A percentile compares a stretch with the other conserved stretches of the same genome.
Conservation (phyloP, 1,140 invertebrate species). For the Amphibalanus amphitrite region DNA sequence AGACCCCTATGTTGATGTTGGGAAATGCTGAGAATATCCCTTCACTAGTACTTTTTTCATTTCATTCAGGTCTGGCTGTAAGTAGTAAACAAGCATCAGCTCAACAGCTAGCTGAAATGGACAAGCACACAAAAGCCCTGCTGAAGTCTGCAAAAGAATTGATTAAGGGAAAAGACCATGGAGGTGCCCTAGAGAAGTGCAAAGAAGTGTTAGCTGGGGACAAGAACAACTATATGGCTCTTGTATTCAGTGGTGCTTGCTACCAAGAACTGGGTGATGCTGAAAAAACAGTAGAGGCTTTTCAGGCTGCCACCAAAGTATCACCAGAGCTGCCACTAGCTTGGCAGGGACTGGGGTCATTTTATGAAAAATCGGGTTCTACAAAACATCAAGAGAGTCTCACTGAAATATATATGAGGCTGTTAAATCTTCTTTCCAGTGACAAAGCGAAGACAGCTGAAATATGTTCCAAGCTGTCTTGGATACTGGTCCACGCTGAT, state of each 20-base stretch:
- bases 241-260: neutral
- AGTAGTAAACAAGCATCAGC: too few relatives aligned
- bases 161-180: neutral
- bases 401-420: neutral
- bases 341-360: neutral
- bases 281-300: neutral
- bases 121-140: neutral
- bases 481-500: neutral
- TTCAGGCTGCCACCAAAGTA: neutral
- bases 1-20: too few relatives aligned
- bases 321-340: neutral
- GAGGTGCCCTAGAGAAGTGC: neutral
- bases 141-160: neutral
- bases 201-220: neutral
- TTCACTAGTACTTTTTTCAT: too few relatives aligned
- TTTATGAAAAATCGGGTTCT: neutral
- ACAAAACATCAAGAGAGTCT: neutral
- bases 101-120: too few relatives aligned
- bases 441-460: neutral
- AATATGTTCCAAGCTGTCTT: neutral
- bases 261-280: neutral
- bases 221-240: neutral
- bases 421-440: neutral
- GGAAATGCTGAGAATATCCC: too few relatives aligned
- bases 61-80: too few relatives aligned